Conservation (phyloP, 2,797 vertebrate genomes). For the Pogonophryne albipinna region DNA sequence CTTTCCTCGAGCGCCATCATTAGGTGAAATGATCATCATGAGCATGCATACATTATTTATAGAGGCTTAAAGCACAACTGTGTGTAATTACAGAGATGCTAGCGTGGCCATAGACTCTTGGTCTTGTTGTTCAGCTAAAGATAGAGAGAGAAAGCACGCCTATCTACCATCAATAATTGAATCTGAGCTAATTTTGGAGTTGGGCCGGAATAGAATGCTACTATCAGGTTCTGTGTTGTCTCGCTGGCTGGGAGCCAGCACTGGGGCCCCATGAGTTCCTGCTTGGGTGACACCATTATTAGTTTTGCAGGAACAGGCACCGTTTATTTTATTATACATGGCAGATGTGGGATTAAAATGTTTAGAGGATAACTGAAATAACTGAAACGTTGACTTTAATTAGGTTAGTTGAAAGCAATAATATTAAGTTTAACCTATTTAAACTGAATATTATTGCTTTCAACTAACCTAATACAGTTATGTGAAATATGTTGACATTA, state of each 20-base stretch:
- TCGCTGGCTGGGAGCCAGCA: slow-evolving; percentile 19
- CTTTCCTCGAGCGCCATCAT: neutral
- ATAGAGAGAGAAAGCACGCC: slow-evolving; percentile 38
- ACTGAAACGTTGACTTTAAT: no score
- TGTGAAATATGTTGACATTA: no score
- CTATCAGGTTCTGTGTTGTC: slow-evolving; percentile 50
- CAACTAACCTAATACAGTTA: no score
- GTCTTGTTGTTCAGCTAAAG: slow-evolving; percentile 36
- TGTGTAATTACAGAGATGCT: neutral
- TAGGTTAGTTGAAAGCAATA: no score
- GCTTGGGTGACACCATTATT: slow-evolving; percentile 4
- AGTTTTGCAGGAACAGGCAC: neutral
- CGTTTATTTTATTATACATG: neutral
- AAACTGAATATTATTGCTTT: no score
- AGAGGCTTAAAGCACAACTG: neutral
- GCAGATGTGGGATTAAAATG: slow-evolving; percentile 26
- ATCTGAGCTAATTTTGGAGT: slow-evolving; percentile 43
- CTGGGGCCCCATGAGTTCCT: slow-evolving; percentile 2
- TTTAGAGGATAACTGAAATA: slow-evolving; percentile 27
- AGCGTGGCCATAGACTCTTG: neutral
- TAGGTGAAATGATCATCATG: no score
- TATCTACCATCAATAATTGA: slow-evolving; percentile 48
- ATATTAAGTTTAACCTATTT: no score
- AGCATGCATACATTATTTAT: neutral
- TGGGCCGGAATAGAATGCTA: slow-evolving; percentile 23